A percentile compares a stretch with the other conserved stretches of the same genome.
Evolutionary conservation across 2,888 invertebrate species (phyloP).

Genomic region (Aphodius sticticus): DNA sequence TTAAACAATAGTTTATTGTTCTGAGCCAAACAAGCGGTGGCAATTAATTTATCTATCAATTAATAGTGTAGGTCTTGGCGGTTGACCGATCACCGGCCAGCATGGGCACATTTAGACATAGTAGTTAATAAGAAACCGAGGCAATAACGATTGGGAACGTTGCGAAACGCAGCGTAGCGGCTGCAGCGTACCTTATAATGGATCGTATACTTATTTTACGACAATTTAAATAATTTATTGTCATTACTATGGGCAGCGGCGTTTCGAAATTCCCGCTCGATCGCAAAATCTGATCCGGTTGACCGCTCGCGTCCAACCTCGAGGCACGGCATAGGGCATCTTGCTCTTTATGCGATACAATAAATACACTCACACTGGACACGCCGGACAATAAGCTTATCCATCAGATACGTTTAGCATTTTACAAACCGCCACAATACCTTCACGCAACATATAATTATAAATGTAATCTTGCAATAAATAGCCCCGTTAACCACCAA

Average conservation of each 20-base stretch:
- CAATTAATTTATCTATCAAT: constrained; percentile 42
- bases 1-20: constrained; percentile 30
- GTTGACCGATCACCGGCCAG: constrained; percentile 10
- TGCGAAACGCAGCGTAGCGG: constrained; percentile 11
- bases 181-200: background rate
- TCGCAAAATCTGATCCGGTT: constrained; percentile 13
- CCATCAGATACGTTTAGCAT: too few species aligned
- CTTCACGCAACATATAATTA: constrained; percentile 17
- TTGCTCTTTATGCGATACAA: constrained; percentile 9
- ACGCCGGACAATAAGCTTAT: too few species aligned
- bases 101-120: constrained; percentile 10
- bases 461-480: constrained; percentile 13
- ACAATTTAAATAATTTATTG: constrained; percentile 25
- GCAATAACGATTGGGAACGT: constrained; percentile 18
- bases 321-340: background rate
- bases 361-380: constrained; percentile 16
- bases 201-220: constrained; percentile 17
- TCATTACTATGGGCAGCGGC: constrained; percentile 5
- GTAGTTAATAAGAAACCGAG: constrained; percentile 11
- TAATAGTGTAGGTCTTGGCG: constrained; percentile 29
- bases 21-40: constrained; percentile 36
- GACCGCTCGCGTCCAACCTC: background rate
- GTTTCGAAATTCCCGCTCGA: constrained; percentile 21
- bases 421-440: constrained; percentile 9
- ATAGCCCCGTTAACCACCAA: too few species aligned